A percentile compares a stretch with the other conserved stretches of the same genome.
Conservation (phyloP, 2,888 invertebrate species). For the Morpho achilles region DNA sequence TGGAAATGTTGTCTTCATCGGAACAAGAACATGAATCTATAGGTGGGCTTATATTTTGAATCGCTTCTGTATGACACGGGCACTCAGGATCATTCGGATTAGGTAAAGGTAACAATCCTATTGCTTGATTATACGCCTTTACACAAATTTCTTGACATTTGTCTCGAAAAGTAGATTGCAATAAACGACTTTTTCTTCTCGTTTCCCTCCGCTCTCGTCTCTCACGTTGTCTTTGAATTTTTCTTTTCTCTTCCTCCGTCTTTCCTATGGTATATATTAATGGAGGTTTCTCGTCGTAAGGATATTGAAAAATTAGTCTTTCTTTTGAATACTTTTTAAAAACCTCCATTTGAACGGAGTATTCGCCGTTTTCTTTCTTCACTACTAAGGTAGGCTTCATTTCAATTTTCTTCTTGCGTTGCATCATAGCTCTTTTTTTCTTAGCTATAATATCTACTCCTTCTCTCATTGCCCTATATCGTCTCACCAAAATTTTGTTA, state of each 20-base stretch:
- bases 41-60: conserved; percentile 38
- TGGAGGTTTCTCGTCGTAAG: conserved; percentile 67
- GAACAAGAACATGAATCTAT: conserved; percentile 70
- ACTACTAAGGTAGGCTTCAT: conserved; percentile 61
- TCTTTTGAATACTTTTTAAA: conserved; percentile 70
- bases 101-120: conserved; percentile 60
- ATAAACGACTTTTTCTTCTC: conserved; percentile 56
- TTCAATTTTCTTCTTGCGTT: conserved; percentile 63
- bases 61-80: conserved; percentile 49
- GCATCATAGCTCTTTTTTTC: conserved; percentile 61
- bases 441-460: conserved; percentile 59
- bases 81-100: conserved; percentile 62
- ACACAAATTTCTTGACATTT: conserved; percentile 71
- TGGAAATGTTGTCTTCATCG: conserved; percentile 51
- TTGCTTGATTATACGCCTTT: conserved; percentile 71
- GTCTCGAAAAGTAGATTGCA: conserved; percentile 67
- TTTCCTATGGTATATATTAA: conserved; percentile 63
- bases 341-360: conserved; percentile 67
- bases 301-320: conserved; percentile 59
- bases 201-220: conserved; percentile 62
- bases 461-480: conserved; percentile 54
- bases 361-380: conserved; percentile 62
- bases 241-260: conserved; percentile 57
- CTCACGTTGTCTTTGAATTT: conserved; percentile 56
- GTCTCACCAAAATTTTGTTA: conserved; percentile 56